Conservation (phyloP, 2,797 vertebrate genomes). For the Somateria mollissima region DNA sequence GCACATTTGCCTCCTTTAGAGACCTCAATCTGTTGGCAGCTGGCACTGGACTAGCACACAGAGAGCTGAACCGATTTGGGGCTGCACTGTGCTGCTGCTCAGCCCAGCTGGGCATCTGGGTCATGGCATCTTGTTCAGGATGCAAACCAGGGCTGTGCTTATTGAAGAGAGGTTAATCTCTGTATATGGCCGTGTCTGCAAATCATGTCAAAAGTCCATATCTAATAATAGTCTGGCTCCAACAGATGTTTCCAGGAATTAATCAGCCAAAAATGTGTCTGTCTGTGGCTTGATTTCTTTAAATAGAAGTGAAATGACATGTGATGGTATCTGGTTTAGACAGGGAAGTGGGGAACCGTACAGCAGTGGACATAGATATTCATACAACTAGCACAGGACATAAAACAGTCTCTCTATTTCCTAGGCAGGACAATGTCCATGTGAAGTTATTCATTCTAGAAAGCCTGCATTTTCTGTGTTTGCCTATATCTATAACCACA, state of each 20-base stretch:
- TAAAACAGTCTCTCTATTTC: neutral
- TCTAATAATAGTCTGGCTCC: slow-evolving; percentile 60
- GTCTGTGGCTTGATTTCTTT: slow-evolving; percentile 50
- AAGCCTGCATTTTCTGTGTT: neutral
- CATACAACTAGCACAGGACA: neutral
- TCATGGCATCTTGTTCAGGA: neutral
- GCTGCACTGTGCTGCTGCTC: neutral
- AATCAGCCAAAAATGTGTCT: slow-evolving; percentile 51
- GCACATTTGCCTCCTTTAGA: neutral
- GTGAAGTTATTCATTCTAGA: neutral
- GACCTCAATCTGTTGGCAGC: accelerated
- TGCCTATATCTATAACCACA: neutral
- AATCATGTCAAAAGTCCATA: slow-evolving; percentile 67
- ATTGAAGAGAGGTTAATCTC: slow-evolving; percentile 58
- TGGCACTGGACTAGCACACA: neutral
- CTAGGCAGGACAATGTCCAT: neutral
- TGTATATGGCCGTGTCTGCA: slow-evolving; percentile 47
- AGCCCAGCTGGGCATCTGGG: slow-evolving; percentile 41
- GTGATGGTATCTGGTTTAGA: neutral
- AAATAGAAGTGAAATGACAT: slow-evolving; percentile 23
- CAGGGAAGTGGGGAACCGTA: neutral
- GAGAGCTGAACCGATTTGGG: neutral
- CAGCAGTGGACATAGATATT: neutral
- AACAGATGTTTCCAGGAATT: slow-evolving; percentile 71
- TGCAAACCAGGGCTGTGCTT: neutral